Conservation (phyloP, 2,113 vertebrate genomes). For the Holacanthus passer region DNA sequence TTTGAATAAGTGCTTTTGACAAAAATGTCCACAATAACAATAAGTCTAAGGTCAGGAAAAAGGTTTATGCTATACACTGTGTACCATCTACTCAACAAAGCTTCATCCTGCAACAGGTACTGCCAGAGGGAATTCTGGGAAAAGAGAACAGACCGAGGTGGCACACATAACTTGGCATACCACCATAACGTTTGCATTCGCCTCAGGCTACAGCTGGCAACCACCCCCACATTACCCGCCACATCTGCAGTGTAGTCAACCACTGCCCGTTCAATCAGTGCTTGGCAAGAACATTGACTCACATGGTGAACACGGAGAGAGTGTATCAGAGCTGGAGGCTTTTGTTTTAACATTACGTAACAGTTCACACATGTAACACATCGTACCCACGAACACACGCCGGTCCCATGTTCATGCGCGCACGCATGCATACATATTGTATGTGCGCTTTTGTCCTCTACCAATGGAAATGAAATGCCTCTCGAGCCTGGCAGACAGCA, state of each 20-base stretch:
- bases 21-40: background rate
- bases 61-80: background rate
- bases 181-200: constrained; percentile 40
- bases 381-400: background rate
- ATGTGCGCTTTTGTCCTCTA: constrained; percentile 63
- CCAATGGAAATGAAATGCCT: constrained; percentile 50
- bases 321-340: constrained; percentile 14
- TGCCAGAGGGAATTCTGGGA: constrained; percentile 39
- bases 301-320: constrained; percentile 27
- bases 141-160: constrained; percentile 32
- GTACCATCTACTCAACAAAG: constrained; percentile 2
- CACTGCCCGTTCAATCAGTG: constrained; percentile 59
- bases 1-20: background rate
- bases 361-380: constrained; percentile 13
- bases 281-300: constrained; percentile 46
- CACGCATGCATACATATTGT: background rate
- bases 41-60: background rate
- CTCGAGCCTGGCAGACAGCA: constrained; percentile 68
- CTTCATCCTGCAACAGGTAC: constrained; percentile 58
- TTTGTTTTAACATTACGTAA: constrained; percentile 14
- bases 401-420: constrained; percentile 42
- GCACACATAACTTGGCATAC: constrained; percentile 47
- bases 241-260: constrained; percentile 67
- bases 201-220: constrained; percentile 64
- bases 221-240: constrained; percentile 50